phyloP scores from a whole-genome alignment of 1,140 invertebrate species.

The Ostrea edulis region DNA sequence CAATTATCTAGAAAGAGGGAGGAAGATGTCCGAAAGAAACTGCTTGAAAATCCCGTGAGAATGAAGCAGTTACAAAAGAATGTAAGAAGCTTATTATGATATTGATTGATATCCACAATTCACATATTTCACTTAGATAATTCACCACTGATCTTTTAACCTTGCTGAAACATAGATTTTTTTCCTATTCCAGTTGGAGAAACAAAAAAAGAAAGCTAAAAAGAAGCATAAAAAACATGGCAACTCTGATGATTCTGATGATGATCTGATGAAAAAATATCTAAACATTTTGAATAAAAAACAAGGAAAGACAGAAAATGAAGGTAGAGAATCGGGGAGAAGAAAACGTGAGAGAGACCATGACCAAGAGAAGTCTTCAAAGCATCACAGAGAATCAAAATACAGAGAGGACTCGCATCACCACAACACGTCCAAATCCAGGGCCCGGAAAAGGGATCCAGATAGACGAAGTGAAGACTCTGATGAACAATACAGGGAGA shows the following conservation, averaged over 20 bases:
- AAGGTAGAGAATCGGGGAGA: conserved; percentile 62
- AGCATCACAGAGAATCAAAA: conserved; percentile 35
- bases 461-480: neutral
- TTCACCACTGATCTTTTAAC: neutral
- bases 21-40: conserved; percentile 88
- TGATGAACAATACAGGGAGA: conserved; percentile 29
- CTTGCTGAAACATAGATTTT: neutral
- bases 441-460: conserved; percentile 14
- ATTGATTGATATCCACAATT: neutral
- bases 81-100: conserved; percentile 79
- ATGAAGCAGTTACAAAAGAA: conserved; percentile 90
- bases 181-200: conserved; percentile 58
- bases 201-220: conserved; percentile 56
- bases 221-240: conserved; percentile 53
- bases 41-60: conserved; percentile 94
- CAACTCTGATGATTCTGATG: conserved; percentile 60
- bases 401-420: neutral
- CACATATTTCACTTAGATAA: neutral
- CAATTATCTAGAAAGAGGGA: conserved; percentile 85
- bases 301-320: conserved; percentile 47
- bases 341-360: conserved; percentile 50
- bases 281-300: conserved; percentile 68
- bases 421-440: conserved; percentile 6
- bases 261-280: conserved; percentile 70
- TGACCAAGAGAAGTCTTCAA: neutral